phyloP scores from a whole-genome alignment of 2,888 invertebrate genomes.

The Camptogramma bilineatum region DNA sequence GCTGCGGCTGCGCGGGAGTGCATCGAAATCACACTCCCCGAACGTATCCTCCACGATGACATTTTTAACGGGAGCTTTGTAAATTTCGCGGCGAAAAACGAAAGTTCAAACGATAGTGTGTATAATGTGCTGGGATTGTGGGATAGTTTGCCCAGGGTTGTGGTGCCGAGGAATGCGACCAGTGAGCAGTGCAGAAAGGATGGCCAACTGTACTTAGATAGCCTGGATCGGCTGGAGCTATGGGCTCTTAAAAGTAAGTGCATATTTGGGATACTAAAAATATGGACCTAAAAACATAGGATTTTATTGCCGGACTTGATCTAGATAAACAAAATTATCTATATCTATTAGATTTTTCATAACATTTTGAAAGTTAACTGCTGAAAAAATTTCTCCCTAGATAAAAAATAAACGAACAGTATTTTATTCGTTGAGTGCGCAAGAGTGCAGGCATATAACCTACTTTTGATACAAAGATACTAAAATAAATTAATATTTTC shows the following conservation, averaged over 20 bases:
- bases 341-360: too few relatives aligned
- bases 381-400: too few relatives aligned
- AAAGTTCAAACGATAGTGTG: constrained; percentile 60
- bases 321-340: too few relatives aligned
- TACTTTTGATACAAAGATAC: too few relatives aligned
- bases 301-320: too few relatives aligned
- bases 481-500: too few relatives aligned
- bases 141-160: constrained; percentile 73
- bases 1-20: constrained; percentile 70
- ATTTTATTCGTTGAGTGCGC: too few relatives aligned
- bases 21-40: constrained; percentile 73
- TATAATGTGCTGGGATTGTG: constrained; percentile 71
- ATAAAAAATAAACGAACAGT: too few relatives aligned
- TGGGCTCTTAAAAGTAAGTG: constrained; percentile 85
- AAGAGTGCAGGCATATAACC: too few relatives aligned
- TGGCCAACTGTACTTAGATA: constrained; percentile 67
- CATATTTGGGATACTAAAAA: neutral
- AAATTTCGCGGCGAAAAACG: constrained; percentile 63
- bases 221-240: constrained; percentile 73
- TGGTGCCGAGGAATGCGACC: constrained; percentile 77
- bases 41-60: constrained; percentile 60
- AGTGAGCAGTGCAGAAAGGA: constrained; percentile 78
- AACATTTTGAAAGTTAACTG: too few relatives aligned
- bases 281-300: neutral
- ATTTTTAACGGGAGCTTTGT: constrained; percentile 70